Evolutionary conservation across 2,113 vertebrate genomes (phyloP).

Genomic region (Rhea pennata): DNA sequence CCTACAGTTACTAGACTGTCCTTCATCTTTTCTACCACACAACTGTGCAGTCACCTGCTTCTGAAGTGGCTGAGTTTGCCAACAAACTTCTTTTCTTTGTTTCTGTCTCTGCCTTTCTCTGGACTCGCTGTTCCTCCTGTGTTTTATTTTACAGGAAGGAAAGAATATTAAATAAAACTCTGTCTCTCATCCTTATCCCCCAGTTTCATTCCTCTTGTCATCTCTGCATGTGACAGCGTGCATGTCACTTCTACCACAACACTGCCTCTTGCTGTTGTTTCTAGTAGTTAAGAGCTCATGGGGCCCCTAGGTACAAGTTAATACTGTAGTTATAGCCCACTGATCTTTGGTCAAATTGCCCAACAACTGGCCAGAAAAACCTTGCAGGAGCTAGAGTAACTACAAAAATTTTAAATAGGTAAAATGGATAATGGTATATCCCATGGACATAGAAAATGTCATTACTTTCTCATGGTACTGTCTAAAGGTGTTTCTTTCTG

Average conservation of each 20-base stretch:
- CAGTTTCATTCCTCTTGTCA: neutral
- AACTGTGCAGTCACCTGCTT: neutral
- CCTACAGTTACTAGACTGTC: neutral
- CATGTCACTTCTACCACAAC: neutral
- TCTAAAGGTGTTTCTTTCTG: slow-evolving; percentile 43
- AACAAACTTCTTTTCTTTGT: neutral
- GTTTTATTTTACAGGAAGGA: neutral
- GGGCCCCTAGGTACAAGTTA: neutral
- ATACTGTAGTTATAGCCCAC: neutral
- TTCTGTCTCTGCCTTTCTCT: neutral
- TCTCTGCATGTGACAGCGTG: neutral
- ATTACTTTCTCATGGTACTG: slow-evolving; percentile 11
- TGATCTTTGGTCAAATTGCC: neutral
- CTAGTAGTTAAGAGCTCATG: accelerated
- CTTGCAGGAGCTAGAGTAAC: neutral
- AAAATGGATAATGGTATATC: neutral
- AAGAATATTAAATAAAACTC: neutral
- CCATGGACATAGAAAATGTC: slow-evolving; percentile 9
- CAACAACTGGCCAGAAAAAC: neutral
- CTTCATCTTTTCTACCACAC: neutral
- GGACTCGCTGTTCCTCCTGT: neutral
- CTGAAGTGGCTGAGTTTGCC: neutral
- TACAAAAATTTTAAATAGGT: neutral
- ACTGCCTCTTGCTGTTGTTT: accelerated
- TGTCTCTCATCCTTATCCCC: neutral